Conservation (phyloP, 2,797 vertebrate genomes). For the Danio albolineatus region DNA sequence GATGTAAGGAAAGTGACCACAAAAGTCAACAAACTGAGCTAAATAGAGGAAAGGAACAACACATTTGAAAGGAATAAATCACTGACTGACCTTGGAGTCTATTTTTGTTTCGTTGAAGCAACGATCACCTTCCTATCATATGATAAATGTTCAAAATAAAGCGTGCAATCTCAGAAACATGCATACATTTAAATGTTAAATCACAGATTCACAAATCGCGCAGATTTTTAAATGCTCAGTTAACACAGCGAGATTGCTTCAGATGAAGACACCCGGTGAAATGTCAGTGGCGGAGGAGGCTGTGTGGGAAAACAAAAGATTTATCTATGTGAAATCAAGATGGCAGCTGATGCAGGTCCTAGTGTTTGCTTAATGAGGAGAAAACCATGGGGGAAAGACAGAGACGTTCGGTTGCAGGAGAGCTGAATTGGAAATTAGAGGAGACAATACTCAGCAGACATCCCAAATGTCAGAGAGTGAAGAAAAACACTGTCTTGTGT, state of each 20-base stretch:
- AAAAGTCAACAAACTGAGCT: conserved; percentile 3
- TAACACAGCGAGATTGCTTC: conserved; percentile 57
- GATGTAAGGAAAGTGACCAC: neutral
- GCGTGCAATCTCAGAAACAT: neutral
- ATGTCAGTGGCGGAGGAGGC: conserved; percentile 55
- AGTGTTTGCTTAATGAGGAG: conserved; percentile 62
- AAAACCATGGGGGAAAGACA: conserved; percentile 50
- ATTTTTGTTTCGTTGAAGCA: conserved; percentile 7
- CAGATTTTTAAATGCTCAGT: conserved; percentile 42
- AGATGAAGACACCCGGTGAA: conserved; percentile 62
- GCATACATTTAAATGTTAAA: neutral
- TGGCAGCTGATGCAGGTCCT: conserved; percentile 56
- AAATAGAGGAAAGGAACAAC: neutral
- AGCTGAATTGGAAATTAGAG: conserved; percentile 55
- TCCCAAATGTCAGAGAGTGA: conserved; percentile 38
- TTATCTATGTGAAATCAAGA: conserved; percentile 63
- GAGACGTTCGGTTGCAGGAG: conserved; percentile 39
- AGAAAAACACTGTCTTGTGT: conserved; percentile 35
- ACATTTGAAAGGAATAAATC: neutral
- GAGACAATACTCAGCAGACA: conserved; percentile 49
- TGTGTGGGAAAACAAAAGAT: conserved; percentile 60
- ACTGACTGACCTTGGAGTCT: neutral
- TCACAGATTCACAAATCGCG: conserved; percentile 38
- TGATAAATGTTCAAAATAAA: neutral
- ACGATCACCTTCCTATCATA: neutral